Base-by-base conservation (phyloP, 2,888 invertebrate genomes). In the Geophilus truncorum region DNA sequence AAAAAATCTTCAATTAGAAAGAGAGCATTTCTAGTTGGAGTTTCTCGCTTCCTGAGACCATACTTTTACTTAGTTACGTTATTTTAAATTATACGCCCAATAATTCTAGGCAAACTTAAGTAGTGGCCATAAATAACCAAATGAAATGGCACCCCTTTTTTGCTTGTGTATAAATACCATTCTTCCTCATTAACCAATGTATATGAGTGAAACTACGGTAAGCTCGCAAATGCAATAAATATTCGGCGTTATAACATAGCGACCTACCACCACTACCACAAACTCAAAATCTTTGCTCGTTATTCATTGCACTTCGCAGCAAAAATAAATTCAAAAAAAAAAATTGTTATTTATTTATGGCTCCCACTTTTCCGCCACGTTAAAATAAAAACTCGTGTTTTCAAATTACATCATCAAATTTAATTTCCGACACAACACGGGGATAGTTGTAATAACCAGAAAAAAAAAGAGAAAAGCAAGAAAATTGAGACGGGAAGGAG, bases 81-180 rank as follows among this genome's bases (percentile, higher is more conserved):
- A 62, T 25, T 62, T 62, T 25, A 62, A 62, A 62, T 62, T 62
- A 62, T 62, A 62, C 62, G 62, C 23, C 62, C 62, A 28, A 62
- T 62, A 62, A 62, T 62, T 62, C 62, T 23, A n/a, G 57, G 62
- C 25, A 62, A 62, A 62, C 62, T 62, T 62, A 62, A 62, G 62
- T 62, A 62, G 62, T 23, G 25, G 62, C 15, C 62, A 28, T 62
- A 62, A 62, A 62, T 62, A 62, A 62, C 28, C 62, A 25, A 62
- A 62, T 62, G 25, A 62, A 62, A 62, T 62, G 62, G 62, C 62
- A 62, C 25, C 62, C 18, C 40, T 45, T 62, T 62, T 62, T 62
- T 62, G 62, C 62, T 62, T 62, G 62, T 62, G 25, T 62, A 57
- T 57, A 57, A 57, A 57, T 62, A 62, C 62, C 62, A 62, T 62